Evolutionary conservation across 2,797 vertebrate genomes (phyloP), one percentile per base, ranked within the genome.

Genomic region (Myiothlypis chrysogaster): DNA sequence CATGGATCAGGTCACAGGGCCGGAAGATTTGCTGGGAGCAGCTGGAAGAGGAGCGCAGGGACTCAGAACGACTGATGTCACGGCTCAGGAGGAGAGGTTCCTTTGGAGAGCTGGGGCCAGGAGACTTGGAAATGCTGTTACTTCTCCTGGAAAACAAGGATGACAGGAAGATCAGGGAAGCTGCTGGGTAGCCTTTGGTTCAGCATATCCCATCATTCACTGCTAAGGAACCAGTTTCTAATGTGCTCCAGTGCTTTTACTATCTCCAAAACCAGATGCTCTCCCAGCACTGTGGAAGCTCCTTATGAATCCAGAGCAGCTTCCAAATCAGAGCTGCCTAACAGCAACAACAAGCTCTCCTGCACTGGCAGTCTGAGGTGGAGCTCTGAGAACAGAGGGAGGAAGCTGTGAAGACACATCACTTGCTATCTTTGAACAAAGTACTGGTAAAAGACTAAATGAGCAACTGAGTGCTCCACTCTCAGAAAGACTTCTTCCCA

Each of bases 21-120:
- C 99, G 98, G 97, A 99, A 99, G 97, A 99, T 99, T 92, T 99
- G 99, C 95, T 99, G 99, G 53, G 99, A 99, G 91, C 98, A 98
- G 97, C 99, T 99, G 78, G 97, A 98, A 69, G 98, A 97, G 64
- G 98, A 99, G 64, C 98, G 98, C 21, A 99, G 97, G 18, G 99
- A 99, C 76, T 99, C 99, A 0, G 99, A 99, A 59, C 99, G 99
- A 19, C 98, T 98, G 32, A 99, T 99, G 96, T 99, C 98, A 14
- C 98, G 98, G 80, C 97, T 97, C 56, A 98, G 97, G 7, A 98
- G 97, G 35, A 98, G 97, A 0, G 96, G 96, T n/a, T 99, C 98
- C 96, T 98, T 99, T 14, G 98, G 98, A 69, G 98, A 99, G 82
- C 98, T 98, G 61, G 99, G 98, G n/a, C 99, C 99, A 0, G 99